A percentile compares a stretch with the other conserved stretches of the same genome.
These are phyloP conservation scores for Ophion slaviceki DNA, from an alignment of 2,888 invertebrate genomes.

Conservation along the genomic window DNA sequence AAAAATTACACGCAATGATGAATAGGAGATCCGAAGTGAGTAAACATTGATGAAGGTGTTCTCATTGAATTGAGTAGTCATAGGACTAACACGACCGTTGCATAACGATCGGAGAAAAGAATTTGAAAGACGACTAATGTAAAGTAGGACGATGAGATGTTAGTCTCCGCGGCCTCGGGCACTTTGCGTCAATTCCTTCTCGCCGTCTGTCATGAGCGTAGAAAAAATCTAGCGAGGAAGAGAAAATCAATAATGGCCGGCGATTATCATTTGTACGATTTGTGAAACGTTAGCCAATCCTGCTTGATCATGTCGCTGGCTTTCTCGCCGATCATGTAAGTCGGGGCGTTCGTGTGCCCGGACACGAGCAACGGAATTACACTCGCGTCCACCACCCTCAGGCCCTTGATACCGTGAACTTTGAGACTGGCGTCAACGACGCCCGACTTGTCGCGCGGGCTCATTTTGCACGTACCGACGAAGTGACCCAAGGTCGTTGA, in stretches of 20 bases:
- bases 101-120: neutral
- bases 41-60: no score
- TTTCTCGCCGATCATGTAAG: conserved; percentile 87
- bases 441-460: conserved; percentile 81
- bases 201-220: neutral
- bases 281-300: conserved; percentile 76
- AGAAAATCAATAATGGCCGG: neutral
- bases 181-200: neutral
- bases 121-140: neutral
- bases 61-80: no score
- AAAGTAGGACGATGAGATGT: neutral
- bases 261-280: conserved; percentile 9
- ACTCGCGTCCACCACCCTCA: conserved; percentile 86
- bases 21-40: no score
- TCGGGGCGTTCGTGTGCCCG: conserved; percentile 86
- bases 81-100: neutral
- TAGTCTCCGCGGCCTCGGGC: neutral
- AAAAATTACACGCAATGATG: no score
- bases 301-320: conserved; percentile 85
- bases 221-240: neutral
- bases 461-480: conserved; percentile 85
- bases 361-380: conserved; percentile 86
- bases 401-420: conserved; percentile 84
- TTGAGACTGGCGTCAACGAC: conserved; percentile 84
- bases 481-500: conserved; percentile 88